These are phyloP conservation scores for Jordanella pulchra DNA, from an alignment of 2,797 vertebrate species.

Conservation along the genomic window DNA sequence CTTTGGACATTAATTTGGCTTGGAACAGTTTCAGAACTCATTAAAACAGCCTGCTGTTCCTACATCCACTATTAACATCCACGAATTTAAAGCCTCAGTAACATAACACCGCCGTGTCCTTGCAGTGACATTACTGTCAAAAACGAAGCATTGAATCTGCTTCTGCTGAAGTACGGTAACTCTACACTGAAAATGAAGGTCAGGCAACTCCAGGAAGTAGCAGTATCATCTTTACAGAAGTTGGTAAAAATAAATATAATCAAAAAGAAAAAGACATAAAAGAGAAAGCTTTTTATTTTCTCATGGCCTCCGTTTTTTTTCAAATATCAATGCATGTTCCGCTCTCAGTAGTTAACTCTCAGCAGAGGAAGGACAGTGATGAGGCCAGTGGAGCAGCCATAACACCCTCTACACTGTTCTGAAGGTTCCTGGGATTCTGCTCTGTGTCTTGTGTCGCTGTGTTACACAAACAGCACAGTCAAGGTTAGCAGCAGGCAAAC, in stretches of 20 bases:
- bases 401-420: not conserved
- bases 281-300: not conserved
- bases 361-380: conserved; percentile 27
- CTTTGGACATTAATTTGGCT: not conserved
- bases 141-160: conserved; percentile 29
- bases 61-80: conserved; percentile 13
- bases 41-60: not conserved
- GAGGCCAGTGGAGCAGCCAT: conserved; percentile 5
- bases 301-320: not conserved
- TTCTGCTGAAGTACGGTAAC: conserved; percentile 41
- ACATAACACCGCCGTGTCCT: conserved; percentile 38
- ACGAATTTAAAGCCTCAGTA: conserved; percentile 13
- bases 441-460: conserved; percentile 11
- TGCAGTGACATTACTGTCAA: conserved; percentile 49
- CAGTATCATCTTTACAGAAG: not conserved
- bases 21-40: not conserved
- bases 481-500: conserved; percentile 60
- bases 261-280: not conserved
- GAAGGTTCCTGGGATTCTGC: conserved; percentile 2
- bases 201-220: conserved; percentile 12
- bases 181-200: conserved; percentile 24
- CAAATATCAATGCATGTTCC: not conserved
- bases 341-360: conserved; percentile 6
- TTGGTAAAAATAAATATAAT: not conserved
- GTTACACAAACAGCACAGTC: conserved; percentile 30